phyloP scores from a whole-genome alignment of 2,888 invertebrate species.

The Drosophila paracracens region DNA sequence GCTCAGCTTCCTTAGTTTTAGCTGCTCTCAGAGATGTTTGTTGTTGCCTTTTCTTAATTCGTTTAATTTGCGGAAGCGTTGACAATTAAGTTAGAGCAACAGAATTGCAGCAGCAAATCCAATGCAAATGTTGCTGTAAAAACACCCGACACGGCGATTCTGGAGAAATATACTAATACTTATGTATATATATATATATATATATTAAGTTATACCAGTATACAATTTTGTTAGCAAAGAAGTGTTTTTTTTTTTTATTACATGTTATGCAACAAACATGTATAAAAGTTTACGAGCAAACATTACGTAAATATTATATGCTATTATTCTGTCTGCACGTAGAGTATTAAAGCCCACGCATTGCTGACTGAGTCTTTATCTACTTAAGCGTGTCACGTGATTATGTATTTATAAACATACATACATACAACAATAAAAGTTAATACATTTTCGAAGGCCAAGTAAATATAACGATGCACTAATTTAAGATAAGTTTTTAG shows the following conservation, averaged over 20 bases:
- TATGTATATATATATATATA: background rate
- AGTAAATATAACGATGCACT: slow-evolving; percentile 46
- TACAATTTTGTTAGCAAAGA: background rate
- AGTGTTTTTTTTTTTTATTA: background rate
- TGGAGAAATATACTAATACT: background rate
- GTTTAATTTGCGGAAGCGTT: slow-evolving; percentile 54
- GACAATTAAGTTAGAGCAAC: slow-evolving; percentile 36
- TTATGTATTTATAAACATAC: background rate
- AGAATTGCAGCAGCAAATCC: background rate
- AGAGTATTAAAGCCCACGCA: slow-evolving; percentile 12
- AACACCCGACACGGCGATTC: background rate
- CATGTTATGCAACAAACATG: background rate
- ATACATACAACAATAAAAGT: background rate
- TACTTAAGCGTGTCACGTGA: background rate
- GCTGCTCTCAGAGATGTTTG: slow-evolving; percentile 8
- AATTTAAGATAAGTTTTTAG: slow-evolving; percentile 49
- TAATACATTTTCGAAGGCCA: slow-evolving; percentile 21
- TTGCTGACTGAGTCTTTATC: slow-evolving; percentile 11
- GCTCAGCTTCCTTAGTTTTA: slow-evolving; percentile 35
- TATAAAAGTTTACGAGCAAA: background rate
- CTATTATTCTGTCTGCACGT: background rate
- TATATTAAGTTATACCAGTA: background rate
- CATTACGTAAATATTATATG: slow-evolving; percentile 18
- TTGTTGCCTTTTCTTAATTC: slow-evolving; percentile 16
- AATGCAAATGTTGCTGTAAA: background rate